phyloP scores from a whole-genome alignment of 2,113 vertebrate species.

The Speoplatyrhinus poulsoni region DNA sequence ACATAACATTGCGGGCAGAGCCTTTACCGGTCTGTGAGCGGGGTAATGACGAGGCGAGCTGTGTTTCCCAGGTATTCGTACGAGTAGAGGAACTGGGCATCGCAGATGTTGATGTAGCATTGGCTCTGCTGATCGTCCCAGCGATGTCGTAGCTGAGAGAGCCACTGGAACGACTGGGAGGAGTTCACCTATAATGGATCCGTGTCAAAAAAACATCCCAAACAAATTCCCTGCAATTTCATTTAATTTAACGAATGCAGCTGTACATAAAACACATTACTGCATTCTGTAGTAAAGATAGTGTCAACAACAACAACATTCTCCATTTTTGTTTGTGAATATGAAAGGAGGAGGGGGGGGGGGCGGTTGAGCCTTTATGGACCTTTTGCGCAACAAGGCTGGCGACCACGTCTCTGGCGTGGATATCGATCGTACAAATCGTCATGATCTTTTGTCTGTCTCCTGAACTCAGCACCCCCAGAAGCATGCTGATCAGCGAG shows the following conservation, averaged over 20 bases:
- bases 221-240: too few relatives aligned
- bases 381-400: conserved; percentile 82
- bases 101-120: conserved; percentile 78
- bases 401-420: conserved; percentile 80
- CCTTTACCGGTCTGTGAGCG: conserved; percentile 82
- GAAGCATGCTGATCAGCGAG: conserved; percentile 76
- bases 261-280: too few relatives aligned
- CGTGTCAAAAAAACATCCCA: too few relatives aligned
- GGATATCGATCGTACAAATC: conserved; percentile 80
- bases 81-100: conserved; percentile 82
- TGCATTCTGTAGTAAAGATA: background rate
- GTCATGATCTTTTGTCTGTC: conserved; percentile 85
- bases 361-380: background rate
- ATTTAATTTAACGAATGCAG: too few relatives aligned
- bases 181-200: conserved; percentile 67
- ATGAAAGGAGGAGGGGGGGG: too few relatives aligned
- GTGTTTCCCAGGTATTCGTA: conserved; percentile 86
- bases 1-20: too few relatives aligned
- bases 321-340: too few relatives aligned
- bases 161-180: conserved; percentile 78
- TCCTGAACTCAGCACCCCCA: conserved; percentile 78
- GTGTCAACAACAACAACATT: too few relatives aligned
- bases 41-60: conserved; percentile 79
- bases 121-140: conserved; percentile 76
- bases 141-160: conserved; percentile 78